Percentiles rank a stretch among this genome's conserved stretches.
Evolutionary conservation across 92 coral and sea anemone species (phyloP).

Genomic region (Siderastrea radians): DNA sequence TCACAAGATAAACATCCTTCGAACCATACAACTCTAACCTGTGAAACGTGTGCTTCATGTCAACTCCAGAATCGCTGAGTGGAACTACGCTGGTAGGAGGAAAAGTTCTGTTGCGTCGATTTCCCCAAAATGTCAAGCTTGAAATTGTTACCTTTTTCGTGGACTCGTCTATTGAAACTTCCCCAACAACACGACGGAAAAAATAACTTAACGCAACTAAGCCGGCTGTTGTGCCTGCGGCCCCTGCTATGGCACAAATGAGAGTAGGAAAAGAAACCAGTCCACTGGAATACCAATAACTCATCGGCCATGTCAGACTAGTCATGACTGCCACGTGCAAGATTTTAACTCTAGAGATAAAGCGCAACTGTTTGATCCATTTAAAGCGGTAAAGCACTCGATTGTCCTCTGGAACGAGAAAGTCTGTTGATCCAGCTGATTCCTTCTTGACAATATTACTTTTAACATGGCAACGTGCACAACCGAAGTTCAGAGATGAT

Average conservation of each 20-base stretch:
- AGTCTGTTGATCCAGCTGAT: background rate
- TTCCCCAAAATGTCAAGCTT: constrained; percentile 90
- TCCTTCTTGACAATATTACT: background rate
- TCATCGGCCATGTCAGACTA: constrained; percentile 79
- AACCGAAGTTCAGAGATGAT: background rate
- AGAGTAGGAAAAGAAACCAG: constrained; percentile 55
- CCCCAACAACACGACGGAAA: constrained; percentile 86
- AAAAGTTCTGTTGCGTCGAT: constrained; percentile 68
- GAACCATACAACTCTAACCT: constrained; percentile 65
- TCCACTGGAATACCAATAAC: constrained; percentile 77
- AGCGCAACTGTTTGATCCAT: constrained; percentile 85
- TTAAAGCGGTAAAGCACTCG: constrained; percentile 75
- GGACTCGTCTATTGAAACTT: constrained; percentile 58
- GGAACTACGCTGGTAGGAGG: constrained; percentile 62
- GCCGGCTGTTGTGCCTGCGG: constrained; percentile 85
- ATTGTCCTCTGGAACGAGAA: constrained; percentile 7
- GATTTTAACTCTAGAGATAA: constrained; percentile 82
- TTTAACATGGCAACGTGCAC: constrained; percentile 7
- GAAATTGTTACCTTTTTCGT: constrained; percentile 71
- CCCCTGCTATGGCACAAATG: constrained; percentile 67
- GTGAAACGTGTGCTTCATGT: constrained; percentile 75
- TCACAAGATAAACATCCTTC: constrained; percentile 67
- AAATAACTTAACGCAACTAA: constrained; percentile 84
- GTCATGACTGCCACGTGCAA: constrained; percentile 77
- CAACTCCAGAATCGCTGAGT: constrained; percentile 76